Evolutionary conservation across 2,888 invertebrate species (phyloP), one percentile per base, ranked within the genome.

Genomic region (Mayetiola destructor): DNA sequence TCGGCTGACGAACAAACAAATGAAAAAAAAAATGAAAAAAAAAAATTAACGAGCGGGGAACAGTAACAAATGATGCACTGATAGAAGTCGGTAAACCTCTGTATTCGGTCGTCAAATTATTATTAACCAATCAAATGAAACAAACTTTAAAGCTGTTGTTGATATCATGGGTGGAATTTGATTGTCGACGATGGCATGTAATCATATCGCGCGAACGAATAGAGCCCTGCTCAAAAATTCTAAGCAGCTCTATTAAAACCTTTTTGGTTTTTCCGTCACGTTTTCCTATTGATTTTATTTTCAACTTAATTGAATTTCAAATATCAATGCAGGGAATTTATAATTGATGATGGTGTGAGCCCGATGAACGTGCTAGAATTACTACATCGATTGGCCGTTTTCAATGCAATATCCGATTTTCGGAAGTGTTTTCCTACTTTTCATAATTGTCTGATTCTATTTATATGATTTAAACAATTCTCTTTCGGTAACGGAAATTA

Each of bases 401-500:
- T 42, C 16, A 20, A 40, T 18, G 3, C 6, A 18, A 20, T 40
- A 4, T 20, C 23, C 8, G 9, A 20, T 12, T 16, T 16, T 16
- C n/a, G n/a, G n/a, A n/a, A n/a, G n/a, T n/a, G n/a, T 16, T 39
- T 21, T 5, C 32, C 12, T 32, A 6, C 8, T 3, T 23, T 21
- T 2, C 14, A 6, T 21, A 3, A 16, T 39, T 16, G 18, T 39
- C 2, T 39, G 21, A 14, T 10, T 8, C 23, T 39, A 8, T 16
- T 40, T 40, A 21, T 48, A 42, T 48, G 48, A 27, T n/a, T 23
- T 48, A 27, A n/a, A n/a, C n/a, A 27, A 27, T 48, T 9, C n/a
- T 48, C n/a, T 48, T n/a, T 48, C 48, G 48, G 48, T 27, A 48
- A 48, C 48, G 48, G 48, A 48, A 48, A 48, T 27, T 16, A 48